Percentiles rank a stretch among this genome's conserved stretches.
Evolutionary conservation across 2,888 invertebrate genomes (phyloP).

Genomic region (Autographa gamma): DNA sequence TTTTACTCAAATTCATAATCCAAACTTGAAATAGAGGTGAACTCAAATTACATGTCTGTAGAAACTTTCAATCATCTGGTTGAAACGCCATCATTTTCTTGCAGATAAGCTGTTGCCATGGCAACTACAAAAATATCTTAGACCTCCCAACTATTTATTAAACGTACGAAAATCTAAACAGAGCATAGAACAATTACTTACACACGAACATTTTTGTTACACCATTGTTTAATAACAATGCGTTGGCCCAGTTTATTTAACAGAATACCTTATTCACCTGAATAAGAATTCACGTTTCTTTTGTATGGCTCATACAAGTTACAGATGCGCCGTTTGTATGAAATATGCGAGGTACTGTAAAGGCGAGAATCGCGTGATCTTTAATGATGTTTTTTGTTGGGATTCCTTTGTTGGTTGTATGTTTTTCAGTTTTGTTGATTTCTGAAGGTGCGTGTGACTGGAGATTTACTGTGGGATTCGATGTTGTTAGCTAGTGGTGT

Average conservation of each 20-base stretch:
- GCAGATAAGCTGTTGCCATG: too few relatives aligned
- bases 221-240: slow-evolving; percentile 57
- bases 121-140: neutral
- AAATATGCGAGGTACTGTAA: slow-evolving; percentile 51
- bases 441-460: neutral
- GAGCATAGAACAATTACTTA: slow-evolving; percentile 24
- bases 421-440: neutral
- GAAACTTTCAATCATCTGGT: neutral
- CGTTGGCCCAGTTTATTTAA: slow-evolving; percentile 45
- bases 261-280: slow-evolving; percentile 49
- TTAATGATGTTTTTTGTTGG: slow-evolving; percentile 48
- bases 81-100: too few relatives aligned
- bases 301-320: slow-evolving; percentile 57
- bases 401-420: slow-evolving; percentile 33
- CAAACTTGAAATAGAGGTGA: too few relatives aligned
- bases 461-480: neutral
- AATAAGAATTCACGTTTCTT: slow-evolving; percentile 43
- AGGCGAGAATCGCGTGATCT: slow-evolving; percentile 55
- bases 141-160: neutral
- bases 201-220: slow-evolving; percentile 42
- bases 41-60: too few relatives aligned
- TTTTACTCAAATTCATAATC: too few relatives aligned
- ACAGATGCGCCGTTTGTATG: slow-evolving; percentile 51
- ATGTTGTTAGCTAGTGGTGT: too few relatives aligned
- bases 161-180: neutral